Conservation (phyloP, 2,888 invertebrate species). For the Allolobophora icterica region DNA sequence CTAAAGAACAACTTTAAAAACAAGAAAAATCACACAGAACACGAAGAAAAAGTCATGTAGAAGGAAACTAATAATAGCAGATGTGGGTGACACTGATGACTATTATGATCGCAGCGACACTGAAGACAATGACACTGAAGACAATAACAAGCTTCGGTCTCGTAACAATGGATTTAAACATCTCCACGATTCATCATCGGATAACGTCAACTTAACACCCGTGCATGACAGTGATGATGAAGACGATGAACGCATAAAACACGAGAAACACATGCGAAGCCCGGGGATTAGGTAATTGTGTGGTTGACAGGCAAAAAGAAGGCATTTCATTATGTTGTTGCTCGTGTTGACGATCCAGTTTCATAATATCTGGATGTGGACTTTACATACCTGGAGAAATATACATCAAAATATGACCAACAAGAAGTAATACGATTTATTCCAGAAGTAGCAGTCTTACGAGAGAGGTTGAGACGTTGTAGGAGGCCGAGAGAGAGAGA, state of each 20-base stretch:
- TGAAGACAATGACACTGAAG: not conserved
- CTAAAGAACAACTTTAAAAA: not conserved
- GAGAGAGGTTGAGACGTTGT: too few species aligned
- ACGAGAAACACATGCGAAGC: not conserved
- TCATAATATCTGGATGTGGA: not conserved
- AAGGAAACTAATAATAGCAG: not conserved
- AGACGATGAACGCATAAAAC: not conserved
- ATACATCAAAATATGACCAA: not conserved
- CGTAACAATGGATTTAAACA: not conserved
- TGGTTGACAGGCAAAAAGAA: not conserved
- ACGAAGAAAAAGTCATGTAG: not conserved
- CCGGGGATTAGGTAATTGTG: not conserved
- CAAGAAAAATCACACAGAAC: not conserved
- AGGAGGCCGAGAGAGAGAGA: too few species aligned
- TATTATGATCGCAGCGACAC: too few species aligned
- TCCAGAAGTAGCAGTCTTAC: not conserved
- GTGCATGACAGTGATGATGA: not conserved
- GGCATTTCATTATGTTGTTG: not conserved
- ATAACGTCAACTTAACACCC: too few species aligned
- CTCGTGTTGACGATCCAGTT: not conserved
- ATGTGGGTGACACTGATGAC: not conserved
- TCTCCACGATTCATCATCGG: not conserved
- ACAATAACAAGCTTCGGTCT: not conserved
- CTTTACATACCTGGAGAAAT: too few species aligned
- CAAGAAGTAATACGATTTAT: not conserved